phyloP scores from a whole-genome alignment of 2,888 invertebrate species.

The Dysmachus trigonus region DNA sequence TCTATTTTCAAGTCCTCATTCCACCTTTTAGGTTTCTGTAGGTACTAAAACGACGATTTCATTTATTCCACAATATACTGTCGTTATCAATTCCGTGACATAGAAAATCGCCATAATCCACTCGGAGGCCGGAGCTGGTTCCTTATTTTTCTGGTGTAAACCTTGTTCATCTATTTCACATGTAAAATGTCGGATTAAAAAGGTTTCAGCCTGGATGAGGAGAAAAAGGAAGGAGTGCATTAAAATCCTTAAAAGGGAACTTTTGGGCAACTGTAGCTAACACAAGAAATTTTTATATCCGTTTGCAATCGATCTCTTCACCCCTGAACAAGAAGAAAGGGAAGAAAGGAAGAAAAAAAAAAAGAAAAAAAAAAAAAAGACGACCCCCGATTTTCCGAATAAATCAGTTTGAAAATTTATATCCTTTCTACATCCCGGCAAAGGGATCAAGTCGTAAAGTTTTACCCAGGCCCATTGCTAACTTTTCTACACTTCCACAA shows the following conservation, averaged over 20 bases:
- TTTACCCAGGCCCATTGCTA: background rate
- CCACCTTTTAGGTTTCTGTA: background rate
- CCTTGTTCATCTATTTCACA: conserved; percentile 16
- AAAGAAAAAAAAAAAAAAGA: too few species aligned
- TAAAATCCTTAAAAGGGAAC: background rate
- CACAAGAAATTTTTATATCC: conserved; percentile 34
- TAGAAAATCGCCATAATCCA: conserved; percentile 36
- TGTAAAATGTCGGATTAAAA: conserved; percentile 20
- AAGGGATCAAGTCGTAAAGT: conserved; percentile 42
- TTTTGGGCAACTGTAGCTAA: conserved; percentile 22
- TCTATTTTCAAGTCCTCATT: background rate
- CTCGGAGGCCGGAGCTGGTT: background rate
- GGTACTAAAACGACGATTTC: background rate
- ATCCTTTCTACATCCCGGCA: conserved; percentile 37
- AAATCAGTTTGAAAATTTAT: conserved; percentile 50
- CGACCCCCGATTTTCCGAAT: conserved; percentile 1
- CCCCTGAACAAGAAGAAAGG: background rate
- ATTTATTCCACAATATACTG: conserved; percentile 7
- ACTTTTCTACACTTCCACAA: background rate
- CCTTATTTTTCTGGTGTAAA: background rate
- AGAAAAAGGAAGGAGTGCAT: conserved; percentile 1
- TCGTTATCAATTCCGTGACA: conserved; percentile 30
- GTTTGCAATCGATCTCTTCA: conserved; percentile 39
- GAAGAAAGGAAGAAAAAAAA: background rate
- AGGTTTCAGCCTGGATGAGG: background rate